Conservation (phyloP, 2,797 vertebrate species). For the Clarias pachynema region DNA sequence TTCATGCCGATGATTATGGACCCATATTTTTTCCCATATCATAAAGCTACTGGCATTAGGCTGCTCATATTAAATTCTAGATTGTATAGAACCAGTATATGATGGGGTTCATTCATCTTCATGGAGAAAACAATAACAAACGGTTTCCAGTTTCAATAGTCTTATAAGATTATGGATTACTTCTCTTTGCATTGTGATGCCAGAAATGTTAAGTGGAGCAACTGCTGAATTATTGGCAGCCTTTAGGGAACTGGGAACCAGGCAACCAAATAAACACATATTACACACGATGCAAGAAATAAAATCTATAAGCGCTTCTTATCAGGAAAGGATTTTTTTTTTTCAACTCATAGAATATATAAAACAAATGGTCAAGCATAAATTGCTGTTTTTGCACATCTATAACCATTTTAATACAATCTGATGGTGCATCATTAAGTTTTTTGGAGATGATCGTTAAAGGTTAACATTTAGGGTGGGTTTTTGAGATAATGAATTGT, state of each 20-base stretch:
- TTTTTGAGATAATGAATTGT: background rate
- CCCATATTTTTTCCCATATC: background rate
- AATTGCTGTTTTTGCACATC: background rate
- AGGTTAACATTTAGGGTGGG: background rate
- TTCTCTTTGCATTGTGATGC: constrained; percentile 10
- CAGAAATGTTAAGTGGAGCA: background rate
- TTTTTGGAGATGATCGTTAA: background rate
- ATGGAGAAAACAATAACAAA: background rate
- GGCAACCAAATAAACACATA: background rate
- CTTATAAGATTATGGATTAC: background rate
- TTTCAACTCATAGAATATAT: background rate
- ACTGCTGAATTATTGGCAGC: background rate
- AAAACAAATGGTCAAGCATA: background rate
- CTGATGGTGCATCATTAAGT: background rate
- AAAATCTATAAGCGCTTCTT: background rate
- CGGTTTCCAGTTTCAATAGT: background rate
- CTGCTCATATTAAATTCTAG: background rate
- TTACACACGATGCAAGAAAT: background rate
- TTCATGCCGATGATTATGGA: background rate
- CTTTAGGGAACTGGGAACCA: background rate
- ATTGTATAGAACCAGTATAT: background rate
- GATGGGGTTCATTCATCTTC: background rate
- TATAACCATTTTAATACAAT: background rate
- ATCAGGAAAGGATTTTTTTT: background rate
- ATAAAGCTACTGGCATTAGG: background rate